A percentile compares a stretch with the other conserved stretches of the same genome.
Evolutionary conservation across 37 sponge, comb jelly and placozoan species (phyloP).

Genomic region (Spongilla lacustris): DNA sequence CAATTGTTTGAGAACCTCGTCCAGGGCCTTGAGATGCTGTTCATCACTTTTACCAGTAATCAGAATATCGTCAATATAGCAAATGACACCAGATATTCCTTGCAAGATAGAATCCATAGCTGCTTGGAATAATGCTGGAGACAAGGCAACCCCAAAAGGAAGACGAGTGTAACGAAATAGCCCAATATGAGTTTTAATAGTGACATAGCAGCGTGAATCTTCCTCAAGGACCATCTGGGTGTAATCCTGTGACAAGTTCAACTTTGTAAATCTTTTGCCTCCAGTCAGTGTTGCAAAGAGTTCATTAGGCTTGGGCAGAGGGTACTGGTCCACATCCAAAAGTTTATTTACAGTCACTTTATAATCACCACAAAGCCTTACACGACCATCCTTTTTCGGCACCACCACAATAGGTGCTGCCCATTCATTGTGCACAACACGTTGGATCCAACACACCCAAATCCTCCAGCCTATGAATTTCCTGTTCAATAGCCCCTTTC

Average conservation of each 20-base stretch:
- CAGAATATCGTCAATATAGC: too few relatives aligned
- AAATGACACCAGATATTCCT: constrained; percentile 3
- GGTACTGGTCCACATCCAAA: constrained; percentile 36
- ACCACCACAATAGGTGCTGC: constrained; percentile 45
- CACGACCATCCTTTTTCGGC: constrained; percentile 28
- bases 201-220: not conserved
- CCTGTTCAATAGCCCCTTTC: not conserved
- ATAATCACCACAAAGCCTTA: constrained; percentile 55
- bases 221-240: not conserved
- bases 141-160: constrained; percentile 17
- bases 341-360: constrained; percentile 49
- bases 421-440: constrained; percentile 10
- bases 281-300: constrained; percentile 33
- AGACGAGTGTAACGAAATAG: constrained; percentile 20
- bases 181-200: constrained; percentile 20
- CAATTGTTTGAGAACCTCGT: too few relatives aligned
- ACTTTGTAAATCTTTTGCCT: constrained; percentile 39
- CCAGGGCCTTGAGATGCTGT: too few relatives aligned
- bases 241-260: constrained; percentile 39
- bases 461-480: not conserved
- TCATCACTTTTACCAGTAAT: too few relatives aligned
- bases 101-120: not conserved
- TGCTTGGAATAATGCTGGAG: constrained; percentile 16
- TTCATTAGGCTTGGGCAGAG: constrained; percentile 34
- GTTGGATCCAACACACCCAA: constrained; percentile 8